Percentiles rank a stretch among this genome's conserved stretches.
These are phyloP conservation scores for Brachyrhaphis roseni DNA, from an alignment of 2,797 vertebrate species.

Conservation along the genomic window DNA sequence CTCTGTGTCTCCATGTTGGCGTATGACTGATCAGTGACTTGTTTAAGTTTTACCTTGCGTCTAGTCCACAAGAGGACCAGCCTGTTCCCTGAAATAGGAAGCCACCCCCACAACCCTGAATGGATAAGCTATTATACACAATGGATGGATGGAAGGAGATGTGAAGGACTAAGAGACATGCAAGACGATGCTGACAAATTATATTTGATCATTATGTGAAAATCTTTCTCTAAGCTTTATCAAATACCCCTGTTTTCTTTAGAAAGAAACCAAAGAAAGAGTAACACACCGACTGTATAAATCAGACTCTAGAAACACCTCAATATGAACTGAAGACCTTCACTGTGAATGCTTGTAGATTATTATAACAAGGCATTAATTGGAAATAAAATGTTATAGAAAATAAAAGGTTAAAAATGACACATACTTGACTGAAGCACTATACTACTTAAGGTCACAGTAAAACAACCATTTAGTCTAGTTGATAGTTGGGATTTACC, in stretches of 20 bases:
- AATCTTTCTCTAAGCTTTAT: neutral
- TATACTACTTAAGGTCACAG: neutral
- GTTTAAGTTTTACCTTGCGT: neutral
- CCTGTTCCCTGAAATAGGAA: neutral
- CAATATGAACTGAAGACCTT: neutral
- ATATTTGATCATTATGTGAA: neutral
- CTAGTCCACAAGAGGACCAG: neutral
- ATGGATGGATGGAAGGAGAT: neutral
- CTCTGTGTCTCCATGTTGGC: neutral
- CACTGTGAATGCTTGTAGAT: neutral
- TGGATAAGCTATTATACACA: neutral
- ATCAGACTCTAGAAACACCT: neutral
- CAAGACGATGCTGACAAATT: neutral
- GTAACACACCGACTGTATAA: neutral
- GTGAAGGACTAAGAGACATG: neutral
- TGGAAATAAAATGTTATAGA: neutral
- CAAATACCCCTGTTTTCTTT: neutral
- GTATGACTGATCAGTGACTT: neutral
- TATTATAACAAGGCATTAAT: neutral
- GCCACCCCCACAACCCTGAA: neutral
- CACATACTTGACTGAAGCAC: neutral
- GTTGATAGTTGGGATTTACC: neutral
- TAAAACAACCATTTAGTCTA: neutral
- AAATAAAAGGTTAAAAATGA: neutral
- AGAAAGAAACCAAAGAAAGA: neutral